Evolutionary conservation across 2,113 vertebrate genomes (phyloP).

Genomic region (Melanerpes formicivorus): DNA sequence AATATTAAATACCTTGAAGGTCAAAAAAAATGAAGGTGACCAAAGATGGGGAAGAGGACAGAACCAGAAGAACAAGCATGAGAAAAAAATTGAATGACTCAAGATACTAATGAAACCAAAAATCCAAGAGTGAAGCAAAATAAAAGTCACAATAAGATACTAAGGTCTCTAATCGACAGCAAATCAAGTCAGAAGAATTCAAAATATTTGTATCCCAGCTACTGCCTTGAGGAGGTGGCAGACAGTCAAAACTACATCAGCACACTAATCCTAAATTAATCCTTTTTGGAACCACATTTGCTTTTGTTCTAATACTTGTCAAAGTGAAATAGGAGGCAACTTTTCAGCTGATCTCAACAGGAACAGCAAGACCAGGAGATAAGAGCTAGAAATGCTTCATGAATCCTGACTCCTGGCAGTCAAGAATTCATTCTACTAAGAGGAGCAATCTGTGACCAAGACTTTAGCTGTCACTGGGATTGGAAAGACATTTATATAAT

Average conservation of each 20-base stretch:
- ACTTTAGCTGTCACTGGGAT: not conserved
- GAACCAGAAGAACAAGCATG: not conserved
- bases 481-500: not conserved
- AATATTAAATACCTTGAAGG: not conserved
- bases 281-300: not conserved
- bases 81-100: not conserved
- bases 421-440: not conserved
- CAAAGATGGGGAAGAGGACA: not conserved
- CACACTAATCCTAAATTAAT: not conserved
- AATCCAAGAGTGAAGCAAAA: not conserved
- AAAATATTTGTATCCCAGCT: not conserved
- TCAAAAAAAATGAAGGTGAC: not conserved
- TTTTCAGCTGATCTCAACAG: not conserved
- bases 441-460: not conserved
- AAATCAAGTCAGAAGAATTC: not conserved
- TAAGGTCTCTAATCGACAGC: not conserved
- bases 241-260: not conserved
- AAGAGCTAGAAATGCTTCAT: not conserved
- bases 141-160: not conserved
- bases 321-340: not conserved
- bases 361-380: not conserved
- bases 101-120: not conserved
- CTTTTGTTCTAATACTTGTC: not conserved
- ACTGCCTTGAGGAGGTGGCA: not conserved
- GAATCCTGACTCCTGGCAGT: not conserved